A percentile compares a stretch with the other conserved stretches of the same genome.
phyloP scores from a whole-genome alignment of 2,797 vertebrate species.

The Pseudopleuronectes americanus region DNA sequence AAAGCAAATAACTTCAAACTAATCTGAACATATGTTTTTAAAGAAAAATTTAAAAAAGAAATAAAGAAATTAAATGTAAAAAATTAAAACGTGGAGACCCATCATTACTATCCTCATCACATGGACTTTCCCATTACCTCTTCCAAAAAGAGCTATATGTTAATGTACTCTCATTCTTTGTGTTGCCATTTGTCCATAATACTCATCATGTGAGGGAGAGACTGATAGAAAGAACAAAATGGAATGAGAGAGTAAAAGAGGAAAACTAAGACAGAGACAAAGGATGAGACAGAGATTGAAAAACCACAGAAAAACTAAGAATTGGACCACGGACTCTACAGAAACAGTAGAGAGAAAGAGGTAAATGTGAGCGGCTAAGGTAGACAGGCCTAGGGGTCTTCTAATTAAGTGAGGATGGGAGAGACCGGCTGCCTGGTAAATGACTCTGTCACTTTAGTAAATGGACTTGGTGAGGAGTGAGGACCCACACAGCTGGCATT shows the following conservation, averaged over 20 bases:
- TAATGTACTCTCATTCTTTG: slow-evolving; percentile 46
- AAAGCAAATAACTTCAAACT: neutral
- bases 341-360: slow-evolving; percentile 46
- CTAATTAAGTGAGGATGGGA: slow-evolving; percentile 86
- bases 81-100: slow-evolving; percentile 23
- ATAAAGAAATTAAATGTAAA: neutral
- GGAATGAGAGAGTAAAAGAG: slow-evolving; percentile 30
- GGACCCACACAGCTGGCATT: slow-evolving; percentile 79
- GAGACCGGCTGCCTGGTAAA: slow-evolving; percentile 83
- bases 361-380: slow-evolving; percentile 69
- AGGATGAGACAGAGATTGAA: slow-evolving; percentile 52
- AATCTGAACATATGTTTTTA: neutral
- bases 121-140: slow-evolving; percentile 60
- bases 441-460: slow-evolving; percentile 89
- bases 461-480: slow-evolving; percentile 85
- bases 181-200: slow-evolving; percentile 53
- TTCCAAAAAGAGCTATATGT: slow-evolving; percentile 51
- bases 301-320: slow-evolving; percentile 60
- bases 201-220: slow-evolving; percentile 21
- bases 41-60: no score
- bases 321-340: slow-evolving; percentile 30
- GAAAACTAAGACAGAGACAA: slow-evolving; percentile 57
- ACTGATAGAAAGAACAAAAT: slow-evolving; percentile 20
- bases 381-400: slow-evolving; percentile 78
- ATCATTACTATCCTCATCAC: slow-evolving; percentile 31